phyloP scores from a whole-genome alignment of 2,797 vertebrate species.

The Acropternis orthonyx region DNA sequence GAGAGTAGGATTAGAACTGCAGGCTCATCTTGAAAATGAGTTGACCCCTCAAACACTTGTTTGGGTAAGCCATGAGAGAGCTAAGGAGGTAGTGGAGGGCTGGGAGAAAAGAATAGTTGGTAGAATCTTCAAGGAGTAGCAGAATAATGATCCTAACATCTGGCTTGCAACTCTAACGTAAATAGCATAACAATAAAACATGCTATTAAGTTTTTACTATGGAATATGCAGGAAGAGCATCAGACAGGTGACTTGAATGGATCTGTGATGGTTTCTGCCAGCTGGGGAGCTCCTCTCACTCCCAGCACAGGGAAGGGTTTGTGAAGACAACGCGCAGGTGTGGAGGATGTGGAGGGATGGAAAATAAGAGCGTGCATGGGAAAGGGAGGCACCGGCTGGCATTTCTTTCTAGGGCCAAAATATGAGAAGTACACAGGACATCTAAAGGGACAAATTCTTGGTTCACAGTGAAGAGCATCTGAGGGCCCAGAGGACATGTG shows the following conservation, averaged over 20 bases:
- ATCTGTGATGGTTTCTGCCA: not conserved
- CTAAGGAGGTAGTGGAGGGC: not conserved
- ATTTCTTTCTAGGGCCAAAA: not conserved
- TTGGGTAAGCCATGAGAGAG: not conserved
- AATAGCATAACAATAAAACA: not conserved
- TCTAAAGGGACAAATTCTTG: not conserved
- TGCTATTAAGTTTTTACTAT: not conserved
- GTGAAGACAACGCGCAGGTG: not conserved
- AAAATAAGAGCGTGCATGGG: not conserved
- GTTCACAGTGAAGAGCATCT: not conserved
- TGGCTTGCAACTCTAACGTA: not conserved
- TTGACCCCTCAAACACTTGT: not conserved
- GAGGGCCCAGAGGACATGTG: not conserved
- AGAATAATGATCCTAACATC: conserved; percentile 17
- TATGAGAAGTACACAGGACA: not conserved
- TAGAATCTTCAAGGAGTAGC: not conserved
- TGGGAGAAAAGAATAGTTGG: not conserved
- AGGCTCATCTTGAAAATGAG: not conserved
- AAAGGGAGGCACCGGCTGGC: not conserved
- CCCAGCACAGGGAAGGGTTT: not conserved
- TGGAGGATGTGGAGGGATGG: not conserved
- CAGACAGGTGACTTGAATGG: not conserved
- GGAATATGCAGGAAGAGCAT: not conserved
- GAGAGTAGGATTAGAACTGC: not conserved
- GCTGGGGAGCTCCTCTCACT: not conserved